Base-by-base conservation (phyloP, 2,797 vertebrate genomes). In the Arnoldichthys spilopterus region DNA sequence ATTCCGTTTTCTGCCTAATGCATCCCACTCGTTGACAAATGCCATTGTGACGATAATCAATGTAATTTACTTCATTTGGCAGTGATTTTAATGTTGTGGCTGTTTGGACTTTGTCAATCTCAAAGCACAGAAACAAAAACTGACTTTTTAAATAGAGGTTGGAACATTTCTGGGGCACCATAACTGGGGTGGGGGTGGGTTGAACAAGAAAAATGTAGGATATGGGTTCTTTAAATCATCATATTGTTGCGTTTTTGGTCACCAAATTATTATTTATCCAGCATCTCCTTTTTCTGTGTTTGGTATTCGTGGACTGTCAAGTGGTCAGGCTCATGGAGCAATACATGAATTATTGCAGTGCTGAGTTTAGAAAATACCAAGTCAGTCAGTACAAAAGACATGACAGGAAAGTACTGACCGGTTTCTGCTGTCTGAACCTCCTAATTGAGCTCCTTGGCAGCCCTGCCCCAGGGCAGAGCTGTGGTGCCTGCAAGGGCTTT, bases 391-490 rank as follows among this genome's bases (percentile, higher is more conserved):
- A 8, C 8, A 18, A 49, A 66, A 67, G 24, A 18, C 51, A 75
- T n/a, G 4, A 9, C 2, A 47, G 8, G 12, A 49, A 54, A 37
- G 56, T 37, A 70, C 8, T 8, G 66, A 20, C 20, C 24, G 18
- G 9, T 40, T 54, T 37, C 24, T 68, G 26, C 20, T 30, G 20
- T 45, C 24, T 45, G 18, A 58, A 68, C 13, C 37, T 58, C 68
- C 47, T 30, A 53, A 51, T 70, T 32, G 28, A 32, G 68, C 66
- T 69, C 16, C 24, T 49, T 18, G 9, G 16, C 22, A 26, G 43
- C 28, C 24, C 22, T 30, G 68, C 47, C 68, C 68, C 47, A 70
- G 47, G 45, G 47, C 28, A 24, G 45, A 51, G 47, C 67, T 69
- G n/a, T n/a, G n/a, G 67, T 69, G 45, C 26, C 45, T 69, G 45